Conservation (phyloP, 2,797 vertebrate species). For the Leptodactylus fallax region DNA sequence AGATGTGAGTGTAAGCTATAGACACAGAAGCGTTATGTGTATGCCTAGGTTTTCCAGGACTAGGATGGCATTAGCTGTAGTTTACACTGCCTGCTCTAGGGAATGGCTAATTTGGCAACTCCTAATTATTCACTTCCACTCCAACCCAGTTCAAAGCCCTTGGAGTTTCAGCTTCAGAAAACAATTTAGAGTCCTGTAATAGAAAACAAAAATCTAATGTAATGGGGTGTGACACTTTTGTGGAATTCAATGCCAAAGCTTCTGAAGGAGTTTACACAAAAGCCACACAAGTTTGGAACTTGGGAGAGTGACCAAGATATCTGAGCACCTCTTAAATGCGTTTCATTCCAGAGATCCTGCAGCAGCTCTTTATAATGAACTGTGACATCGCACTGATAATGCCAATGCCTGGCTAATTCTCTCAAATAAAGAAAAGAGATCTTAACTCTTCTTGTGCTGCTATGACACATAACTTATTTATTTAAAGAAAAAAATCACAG, state of each 20-base stretch:
- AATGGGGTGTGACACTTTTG: slow-evolving; percentile 57
- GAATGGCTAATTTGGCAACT: slow-evolving; percentile 52
- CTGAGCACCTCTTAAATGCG: slow-evolving; percentile 19
- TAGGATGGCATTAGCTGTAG: slow-evolving; percentile 38
- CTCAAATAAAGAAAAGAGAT: background rate
- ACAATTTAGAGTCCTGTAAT: slow-evolving; percentile 56
- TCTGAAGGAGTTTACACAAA: slow-evolving; percentile 47
- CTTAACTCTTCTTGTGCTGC: background rate
- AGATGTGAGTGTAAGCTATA: background rate
- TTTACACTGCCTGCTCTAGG: slow-evolving; percentile 53
- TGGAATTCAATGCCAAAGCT: slow-evolving; percentile 48
- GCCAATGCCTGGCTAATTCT: slow-evolving; percentile 23
- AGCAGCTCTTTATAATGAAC: slow-evolving; percentile 39
- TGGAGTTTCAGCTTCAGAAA: slow-evolving; percentile 56
- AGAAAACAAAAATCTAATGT: slow-evolving; percentile 48
- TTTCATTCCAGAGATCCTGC: slow-evolving; percentile 21
- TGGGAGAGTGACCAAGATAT: slow-evolving; percentile 27
- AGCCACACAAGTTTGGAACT: slow-evolving; percentile 51
- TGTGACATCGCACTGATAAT: slow-evolving; percentile 46
- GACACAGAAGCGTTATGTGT: background rate
- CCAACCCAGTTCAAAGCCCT: slow-evolving; percentile 66
- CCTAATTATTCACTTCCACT: slow-evolving; percentile 62
- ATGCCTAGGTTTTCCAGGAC: slow-evolving; percentile 20
- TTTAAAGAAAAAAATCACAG: too few species aligned
- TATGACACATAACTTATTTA: background rate